These are phyloP conservation scores for sheep (Ovis aries) DNA, from an alignment of 2,113 vertebrate species.

Conservation along the genomic window DNA sequence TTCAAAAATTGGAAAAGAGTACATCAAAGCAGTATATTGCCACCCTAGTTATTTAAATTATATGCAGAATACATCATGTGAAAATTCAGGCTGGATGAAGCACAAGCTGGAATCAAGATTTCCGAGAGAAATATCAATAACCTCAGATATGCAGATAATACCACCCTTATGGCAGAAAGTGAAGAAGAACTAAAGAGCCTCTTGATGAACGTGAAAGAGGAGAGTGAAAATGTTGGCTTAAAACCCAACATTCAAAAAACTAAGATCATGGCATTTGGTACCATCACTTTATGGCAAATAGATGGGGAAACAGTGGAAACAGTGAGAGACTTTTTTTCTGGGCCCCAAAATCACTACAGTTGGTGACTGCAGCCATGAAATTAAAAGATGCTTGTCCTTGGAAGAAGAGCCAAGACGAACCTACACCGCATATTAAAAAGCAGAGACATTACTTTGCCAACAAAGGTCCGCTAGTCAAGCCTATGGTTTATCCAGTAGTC, in stretches of 20 bases:
- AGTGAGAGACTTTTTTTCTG: background rate
- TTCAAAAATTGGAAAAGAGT: background rate
- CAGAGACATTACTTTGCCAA: background rate
- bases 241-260: background rate
- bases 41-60: background rate
- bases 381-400: background rate
- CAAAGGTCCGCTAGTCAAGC: background rate
- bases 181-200: background rate
- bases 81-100: background rate
- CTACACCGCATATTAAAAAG: background rate
- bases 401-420: background rate
- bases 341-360: background rate
- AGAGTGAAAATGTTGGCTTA: background rate
- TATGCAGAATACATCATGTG: background rate
- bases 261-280: background rate
- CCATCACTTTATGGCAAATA: background rate
- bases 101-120: background rate
- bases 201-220: background rate
- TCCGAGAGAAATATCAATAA: background rate
- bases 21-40: background rate
- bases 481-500: background rate
- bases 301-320: background rate
- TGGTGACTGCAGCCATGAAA: background rate
- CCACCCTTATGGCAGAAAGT: background rate
- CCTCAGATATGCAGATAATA: background rate